Evolutionary conservation across 2,113 vertebrate species (phyloP).

Genomic region (Neoarius graeffei): DNA sequence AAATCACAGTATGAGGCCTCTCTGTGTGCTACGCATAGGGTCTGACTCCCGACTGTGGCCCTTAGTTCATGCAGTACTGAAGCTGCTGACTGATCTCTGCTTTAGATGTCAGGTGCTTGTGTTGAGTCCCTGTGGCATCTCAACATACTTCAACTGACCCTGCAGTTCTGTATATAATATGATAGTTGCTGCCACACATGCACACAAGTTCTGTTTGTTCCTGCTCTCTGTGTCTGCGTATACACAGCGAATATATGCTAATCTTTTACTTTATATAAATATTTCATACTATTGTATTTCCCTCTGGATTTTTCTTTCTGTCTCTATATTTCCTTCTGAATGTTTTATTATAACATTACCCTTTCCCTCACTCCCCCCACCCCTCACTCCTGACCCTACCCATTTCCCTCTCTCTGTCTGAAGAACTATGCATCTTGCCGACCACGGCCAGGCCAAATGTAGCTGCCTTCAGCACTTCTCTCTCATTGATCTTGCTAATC

Average conservation of each 20-base stretch:
- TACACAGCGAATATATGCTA: neutral
- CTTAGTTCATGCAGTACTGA: slow-evolving; percentile 17
- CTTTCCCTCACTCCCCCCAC: neutral
- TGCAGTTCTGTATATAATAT: slow-evolving; percentile 10
- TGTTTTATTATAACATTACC: slow-evolving; percentile 17
- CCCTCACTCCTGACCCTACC: neutral
- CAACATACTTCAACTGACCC: slow-evolving; percentile 19
- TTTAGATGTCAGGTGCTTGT: slow-evolving; percentile 37
- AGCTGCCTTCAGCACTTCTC: slow-evolving; percentile 71
- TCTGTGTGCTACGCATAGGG: slow-evolving; percentile 8
- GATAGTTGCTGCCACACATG: neutral
- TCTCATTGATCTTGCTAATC: slow-evolving; percentile 68
- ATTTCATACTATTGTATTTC: slow-evolving; percentile 4
- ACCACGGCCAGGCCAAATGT: slow-evolving; percentile 51
- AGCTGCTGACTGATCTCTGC: slow-evolving; percentile 23
- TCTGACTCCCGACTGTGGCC: slow-evolving; percentile 16
- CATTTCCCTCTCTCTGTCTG: neutral
- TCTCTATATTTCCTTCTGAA: slow-evolving; percentile 1
- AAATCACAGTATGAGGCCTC: slow-evolving; percentile 32
- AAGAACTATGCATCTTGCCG: slow-evolving; percentile 28
- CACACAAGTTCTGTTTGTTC: neutral
- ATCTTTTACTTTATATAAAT: slow-evolving; percentile 21
- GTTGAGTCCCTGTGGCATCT: slow-evolving; percentile 10
- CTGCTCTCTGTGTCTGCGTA: neutral
- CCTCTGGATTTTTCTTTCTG: neutral